These are phyloP conservation scores for Petrocephalus schoutedeni DNA, from an alignment of 2,797 vertebrate species.

Conservation along the genomic window DNA sequence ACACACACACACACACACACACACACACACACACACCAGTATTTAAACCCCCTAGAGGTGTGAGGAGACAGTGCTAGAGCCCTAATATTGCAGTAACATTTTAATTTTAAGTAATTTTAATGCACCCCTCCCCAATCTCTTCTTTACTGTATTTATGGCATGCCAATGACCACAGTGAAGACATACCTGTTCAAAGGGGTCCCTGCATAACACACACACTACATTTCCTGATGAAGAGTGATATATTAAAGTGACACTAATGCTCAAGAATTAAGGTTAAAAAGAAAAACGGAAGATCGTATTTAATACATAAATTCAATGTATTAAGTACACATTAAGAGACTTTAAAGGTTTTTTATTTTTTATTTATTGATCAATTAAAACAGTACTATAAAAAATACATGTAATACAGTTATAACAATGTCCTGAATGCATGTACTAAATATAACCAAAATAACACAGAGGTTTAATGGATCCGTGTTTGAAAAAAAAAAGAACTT, in stretches of 20 bases:
- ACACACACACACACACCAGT: neutral
- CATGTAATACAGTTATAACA: slow-evolving; percentile 54
- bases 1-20: too few relatives aligned
- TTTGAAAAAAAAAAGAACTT: slow-evolving; percentile 45
- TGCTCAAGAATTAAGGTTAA: neutral
- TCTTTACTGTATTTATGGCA: neutral
- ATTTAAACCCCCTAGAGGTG: neutral
- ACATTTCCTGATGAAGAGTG: neutral
- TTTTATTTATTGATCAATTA: slow-evolving; percentile 84
- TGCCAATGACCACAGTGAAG: neutral
- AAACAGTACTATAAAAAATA: slow-evolving; percentile 59
- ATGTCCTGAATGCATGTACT: slow-evolving; percentile 52
- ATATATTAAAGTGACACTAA: neutral
- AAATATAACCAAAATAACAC: slow-evolving; percentile 68
- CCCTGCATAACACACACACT: neutral
- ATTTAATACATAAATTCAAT: neutral
- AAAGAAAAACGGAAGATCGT: neutral
- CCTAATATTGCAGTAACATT: neutral
- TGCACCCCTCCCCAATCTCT: neutral
- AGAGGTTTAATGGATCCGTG: slow-evolving; percentile 57
- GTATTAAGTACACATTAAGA: neutral
- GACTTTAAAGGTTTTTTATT: slow-evolving; percentile 51
- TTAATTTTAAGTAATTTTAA: too few relatives aligned
- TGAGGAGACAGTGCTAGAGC: neutral
- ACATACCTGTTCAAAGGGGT: neutral